Evolutionary conservation across 2,113 vertebrate genomes (phyloP), one percentile per base, ranked within the genome.

Genomic region (Myotis brandtii): DNA sequence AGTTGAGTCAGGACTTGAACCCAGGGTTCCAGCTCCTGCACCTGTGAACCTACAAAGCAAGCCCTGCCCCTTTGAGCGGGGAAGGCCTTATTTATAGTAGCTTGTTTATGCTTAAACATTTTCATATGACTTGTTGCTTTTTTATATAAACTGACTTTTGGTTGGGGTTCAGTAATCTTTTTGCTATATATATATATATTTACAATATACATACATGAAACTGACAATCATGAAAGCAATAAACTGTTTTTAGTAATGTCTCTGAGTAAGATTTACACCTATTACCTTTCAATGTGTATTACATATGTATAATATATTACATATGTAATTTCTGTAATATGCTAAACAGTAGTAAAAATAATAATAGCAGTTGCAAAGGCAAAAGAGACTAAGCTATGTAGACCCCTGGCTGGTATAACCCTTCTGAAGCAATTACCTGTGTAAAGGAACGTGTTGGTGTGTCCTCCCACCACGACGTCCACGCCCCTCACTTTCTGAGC

Each of bases 361-460:
- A 23, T n/a, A 91, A 27, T 10, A 89, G 56, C 27, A 52, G 56
- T 70, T 83, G 72, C 14, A 80, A 93, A 92, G 3, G 18, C 18
- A 66, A 91, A 88, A 75, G 34, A 56, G 17, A 70, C 70, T 25
- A 70, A 32, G 2, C 27, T 40, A 20, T 40, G 10, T 9, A 79
- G 54, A 34, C 4, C 40, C 4, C 18, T 20, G 23, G 64, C 43
- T 2, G 0, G 0, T 1, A 8, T 5, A 5, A 32, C 10, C 23
- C 20, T 73, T 40, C 5, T 2, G 14, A 79, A 85, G 48, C 5
- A 50, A 69, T 97, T 98, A 99, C 99, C 99, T 98, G 99, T 99
- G 77, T 98, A 99, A 37, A 99, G 99, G 98, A 99, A 99, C 0
- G 99, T 99, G 98, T 99, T 99, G 90, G 98, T 98, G 95, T 99